Evolutionary conservation across 2,113 vertebrate genomes (phyloP).

Genomic region (Bombycilla garrulus): DNA sequence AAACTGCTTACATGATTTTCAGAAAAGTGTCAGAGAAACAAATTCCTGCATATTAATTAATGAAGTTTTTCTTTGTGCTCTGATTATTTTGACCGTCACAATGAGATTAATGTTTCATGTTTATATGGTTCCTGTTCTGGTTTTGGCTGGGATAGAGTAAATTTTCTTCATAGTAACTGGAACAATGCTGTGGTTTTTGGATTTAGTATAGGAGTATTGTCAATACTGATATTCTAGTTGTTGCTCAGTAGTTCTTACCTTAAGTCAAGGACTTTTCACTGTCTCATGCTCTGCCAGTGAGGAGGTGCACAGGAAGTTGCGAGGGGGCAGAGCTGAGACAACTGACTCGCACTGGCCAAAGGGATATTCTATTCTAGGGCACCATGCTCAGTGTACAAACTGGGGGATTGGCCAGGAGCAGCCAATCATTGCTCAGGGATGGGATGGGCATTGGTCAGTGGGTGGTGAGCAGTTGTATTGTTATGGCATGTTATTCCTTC

Average conservation of each 20-base stretch:
- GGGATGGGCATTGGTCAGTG: neutral
- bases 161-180: neutral
- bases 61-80: neutral
- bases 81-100: neutral
- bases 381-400: neutral
- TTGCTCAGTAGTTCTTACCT: neutral
- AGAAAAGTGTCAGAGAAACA: neutral
- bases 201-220: neutral
- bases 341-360: rapidly evolving
- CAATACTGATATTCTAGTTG: neutral
- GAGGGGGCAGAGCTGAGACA: neutral
- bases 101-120: neutral
- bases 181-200: rapidly evolving
- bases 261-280: neutral
- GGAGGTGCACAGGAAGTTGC: neutral
- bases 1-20: neutral
- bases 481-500: neutral
- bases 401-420: neutral
- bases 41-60: neutral
- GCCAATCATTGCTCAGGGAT: rapidly evolving
- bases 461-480: neutral
- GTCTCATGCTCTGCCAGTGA: neutral
- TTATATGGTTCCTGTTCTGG: neutral
- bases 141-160: neutral
- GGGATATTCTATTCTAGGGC: neutral